These are phyloP conservation scores for Salpingus planirostris DNA, from an alignment of 2,888 invertebrate genomes.

Conservation along the genomic window DNA sequence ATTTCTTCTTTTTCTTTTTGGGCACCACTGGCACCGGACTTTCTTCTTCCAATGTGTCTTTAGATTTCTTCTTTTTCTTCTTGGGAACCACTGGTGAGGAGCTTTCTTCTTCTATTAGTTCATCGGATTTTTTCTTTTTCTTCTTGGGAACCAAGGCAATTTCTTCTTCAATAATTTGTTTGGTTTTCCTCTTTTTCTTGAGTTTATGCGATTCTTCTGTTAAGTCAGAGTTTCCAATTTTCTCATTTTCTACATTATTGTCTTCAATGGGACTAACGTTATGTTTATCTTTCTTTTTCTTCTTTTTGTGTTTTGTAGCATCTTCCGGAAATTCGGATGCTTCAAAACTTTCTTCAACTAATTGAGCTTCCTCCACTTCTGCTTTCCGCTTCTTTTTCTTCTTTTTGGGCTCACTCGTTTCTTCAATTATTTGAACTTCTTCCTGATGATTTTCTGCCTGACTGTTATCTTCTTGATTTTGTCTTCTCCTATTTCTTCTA, in stretches of 20 bases:
- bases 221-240: not conserved
- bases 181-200: conserved; percentile 3
- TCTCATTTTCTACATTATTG: not conserved
- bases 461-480: not conserved
- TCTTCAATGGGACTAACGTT: conserved; percentile 1
- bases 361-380: not conserved
- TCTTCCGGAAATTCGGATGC: not conserved
- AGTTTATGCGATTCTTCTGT: not conserved
- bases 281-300: conserved; percentile 2
- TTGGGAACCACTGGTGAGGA: no score
- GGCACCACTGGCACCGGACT: not conserved
- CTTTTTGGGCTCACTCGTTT: conserved; percentile 1
- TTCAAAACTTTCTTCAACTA: not conserved
- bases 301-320: no score
- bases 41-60: not conserved
- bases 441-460: not conserved
- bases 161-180: no score
- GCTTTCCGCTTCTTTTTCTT: conserved; percentile 1
- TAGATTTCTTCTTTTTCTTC: not conserved
- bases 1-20: conserved; percentile 3
- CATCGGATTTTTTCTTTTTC: conserved; percentile 1
- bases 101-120: not conserved
- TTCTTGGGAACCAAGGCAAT: not conserved
- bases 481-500: not conserved
- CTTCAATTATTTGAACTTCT: not conserved